Evolutionary conservation across 2,888 invertebrate species (phyloP), one percentile per base, ranked within the genome.

Genomic region (Marasmarcha lunaedactyla): DNA sequence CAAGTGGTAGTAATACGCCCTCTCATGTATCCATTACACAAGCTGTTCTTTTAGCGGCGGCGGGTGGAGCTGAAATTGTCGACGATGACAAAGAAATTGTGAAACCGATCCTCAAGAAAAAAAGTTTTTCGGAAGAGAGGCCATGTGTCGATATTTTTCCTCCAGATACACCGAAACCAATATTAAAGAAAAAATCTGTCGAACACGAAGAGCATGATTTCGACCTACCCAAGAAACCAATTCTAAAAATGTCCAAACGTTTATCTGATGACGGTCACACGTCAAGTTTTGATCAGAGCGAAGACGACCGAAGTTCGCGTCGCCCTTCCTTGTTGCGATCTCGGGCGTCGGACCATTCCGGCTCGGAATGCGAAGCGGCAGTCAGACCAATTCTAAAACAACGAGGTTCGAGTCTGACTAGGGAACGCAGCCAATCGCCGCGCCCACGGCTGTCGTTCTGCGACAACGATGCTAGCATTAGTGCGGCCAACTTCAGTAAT

Each of bases 131-230:
- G 3, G 90, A 91, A 57, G 90, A 91, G 59, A 68, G 85, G 46
- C 79, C 89, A 14, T 85, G 78, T 50, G 73, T 71, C 38, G 87
- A 87, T 50, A 66, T 77, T 41, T 51, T 67, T 15, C 51, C 59
- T 35, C 65, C 68, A 5, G 85, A 84, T 41, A 84, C 84, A 27
- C 89, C 90, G 0, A 89, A 86, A 66, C 94, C 95, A 2, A 95
- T 95, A 56, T 67, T 95, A 30, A 95, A 95, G 72, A 95, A 95
- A 77, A 94, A 95, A 65, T 90, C 90, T 0, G 90, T 89, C 46
- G 91, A 91, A 56, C 89, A 89, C 35, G 90, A 90, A 46, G 91
- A 92, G 52, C 85, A 87, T 54, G 90, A 89, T 36, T 92, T 90
- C 51, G 90, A 90, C 37, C 85, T 87, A 50, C 90, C 90, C 0